Conservation (phyloP, 2,888 invertebrate species). For the Lydus trimaculatus region DNA sequence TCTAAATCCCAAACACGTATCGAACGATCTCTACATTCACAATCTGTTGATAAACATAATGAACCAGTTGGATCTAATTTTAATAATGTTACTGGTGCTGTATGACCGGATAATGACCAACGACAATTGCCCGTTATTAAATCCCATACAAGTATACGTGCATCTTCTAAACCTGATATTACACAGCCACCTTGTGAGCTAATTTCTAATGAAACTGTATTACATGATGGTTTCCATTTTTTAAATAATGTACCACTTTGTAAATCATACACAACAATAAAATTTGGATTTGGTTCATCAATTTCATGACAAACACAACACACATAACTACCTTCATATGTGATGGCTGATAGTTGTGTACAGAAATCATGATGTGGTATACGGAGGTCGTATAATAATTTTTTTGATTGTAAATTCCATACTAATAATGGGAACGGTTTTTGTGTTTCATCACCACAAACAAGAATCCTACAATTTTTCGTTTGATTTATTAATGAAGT, state of each 20-base stretch:
- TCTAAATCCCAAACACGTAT: conserved; percentile 83
- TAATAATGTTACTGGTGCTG: conserved; percentile 77
- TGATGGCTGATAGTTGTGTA: conserved; percentile 83
- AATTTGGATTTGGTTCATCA: conserved; percentile 83
- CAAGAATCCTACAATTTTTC: conserved; percentile 75
- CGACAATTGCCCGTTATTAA: conserved; percentile 85
- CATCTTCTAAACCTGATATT: conserved; percentile 82
- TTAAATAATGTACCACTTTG: conserved; percentile 90
- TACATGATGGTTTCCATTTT: conserved; percentile 88
- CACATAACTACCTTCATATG: conserved; percentile 81
- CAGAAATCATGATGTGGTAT: conserved; percentile 91
- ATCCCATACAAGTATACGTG: conserved; percentile 86
- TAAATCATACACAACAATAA: conserved; percentile 89
- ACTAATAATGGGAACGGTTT: conserved; percentile 90
- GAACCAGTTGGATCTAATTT: conserved; percentile 77
- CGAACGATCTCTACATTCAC: conserved; percentile 74
- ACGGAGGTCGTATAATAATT: conserved; percentile 84
- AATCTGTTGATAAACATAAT: conserved; percentile 78
- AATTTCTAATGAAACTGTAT: conserved; percentile 85
- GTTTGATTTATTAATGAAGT: too few relatives aligned
- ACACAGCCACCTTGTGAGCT: conserved; percentile 85
- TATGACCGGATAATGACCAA: conserved; percentile 79
- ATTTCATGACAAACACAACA: conserved; percentile 75
- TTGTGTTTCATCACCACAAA: conserved; percentile 92
- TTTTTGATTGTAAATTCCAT: conserved; percentile 85